A percentile compares a stretch with the other conserved stretches of the same genome.
phyloP scores from a whole-genome alignment of 2,888 invertebrate species.

The Scaptomyza cyrtandrae region DNA sequence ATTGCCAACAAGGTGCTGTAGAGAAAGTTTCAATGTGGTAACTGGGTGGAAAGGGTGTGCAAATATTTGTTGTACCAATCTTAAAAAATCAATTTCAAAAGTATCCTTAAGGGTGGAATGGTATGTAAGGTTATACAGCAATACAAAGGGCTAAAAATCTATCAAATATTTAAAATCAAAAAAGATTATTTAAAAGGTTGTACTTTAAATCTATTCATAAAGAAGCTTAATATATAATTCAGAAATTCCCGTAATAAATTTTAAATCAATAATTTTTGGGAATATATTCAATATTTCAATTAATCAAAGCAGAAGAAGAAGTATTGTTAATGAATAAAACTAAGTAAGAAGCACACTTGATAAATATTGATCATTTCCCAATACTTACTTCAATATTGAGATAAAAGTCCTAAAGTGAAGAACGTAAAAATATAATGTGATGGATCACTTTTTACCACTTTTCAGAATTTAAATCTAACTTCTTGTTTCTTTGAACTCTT shows the following conservation, averaged over 20 bases:
- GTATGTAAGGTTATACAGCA: neutral
- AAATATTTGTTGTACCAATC: slow-evolving; percentile 49
- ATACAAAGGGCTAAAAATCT: neutral
- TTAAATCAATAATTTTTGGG: no score
- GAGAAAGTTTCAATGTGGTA: slow-evolving; percentile 12
- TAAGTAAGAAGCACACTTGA: no score
- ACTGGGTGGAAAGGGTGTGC: slow-evolving; percentile 15
- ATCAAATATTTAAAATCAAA: no score
- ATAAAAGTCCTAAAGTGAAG: neutral
- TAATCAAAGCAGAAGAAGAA: no score
- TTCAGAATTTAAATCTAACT: no score
- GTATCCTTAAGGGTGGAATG: neutral
- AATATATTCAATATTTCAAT: no score
- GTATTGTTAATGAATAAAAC: no score
- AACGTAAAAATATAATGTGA: neutral
- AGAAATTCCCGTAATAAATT: no score
- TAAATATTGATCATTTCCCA: neutral
- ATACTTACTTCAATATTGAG: neutral
- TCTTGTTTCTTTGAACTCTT: slow-evolving; percentile 59
- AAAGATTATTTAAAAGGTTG: no score
- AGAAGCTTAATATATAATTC: no score
- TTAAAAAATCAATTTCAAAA: slow-evolving; percentile 31
- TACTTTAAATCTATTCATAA: no score
- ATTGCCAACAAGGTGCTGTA: slow-evolving; percentile 33
- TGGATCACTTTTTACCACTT: neutral